Evolutionary conservation across 2,113 vertebrate species (phyloP), one percentile per base, ranked within the genome.

Genomic region (Entomyzon cyanotis): DNA sequence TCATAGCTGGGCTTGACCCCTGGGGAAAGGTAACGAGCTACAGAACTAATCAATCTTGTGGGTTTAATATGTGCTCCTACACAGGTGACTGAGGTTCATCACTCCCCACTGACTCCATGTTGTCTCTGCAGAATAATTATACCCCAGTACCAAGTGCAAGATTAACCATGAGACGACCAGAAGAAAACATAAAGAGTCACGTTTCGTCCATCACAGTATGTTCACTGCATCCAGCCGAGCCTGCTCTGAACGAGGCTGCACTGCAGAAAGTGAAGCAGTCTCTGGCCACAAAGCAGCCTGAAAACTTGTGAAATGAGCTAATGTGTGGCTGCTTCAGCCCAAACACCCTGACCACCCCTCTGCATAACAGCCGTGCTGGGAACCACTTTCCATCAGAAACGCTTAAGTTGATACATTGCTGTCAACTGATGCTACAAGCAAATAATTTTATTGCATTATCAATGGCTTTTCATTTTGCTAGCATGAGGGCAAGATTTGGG

Each of bases 41-140:
- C 33, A 67, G 50, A 81, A 78, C 14, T 39, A 69, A 59, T 25
- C 0, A 5, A 8, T 50, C n/a, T 30, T 59, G 10, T 30, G 33
- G 9, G 23, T 87, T 89, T 75, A 82, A 71, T 47, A 19, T 25
- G 49, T 62, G 28, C 5, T 76, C 24, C 64, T 68, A 30, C 31
- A 31, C 13, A 44, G 22, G 10, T 59, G 44, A 47, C 1, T 5
- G 53, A 56, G 7, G 5, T 77, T 71, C 49, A 52, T 35, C 37
- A 28, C n/a, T 65, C 46, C 20, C 17, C 64, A 18, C 50, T 37
- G 63, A 52, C 24, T 62, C 41, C 0, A 0, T 4, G 12, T 16
- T 46, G 18, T 63, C 42, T 84, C 42, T 50, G 39, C 30, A 84
- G 46, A 64, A 23, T 28, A 59, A 31, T 50, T 60, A 59, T 19